These are phyloP conservation scores for Morpho achilles DNA, from an alignment of 2,888 invertebrate genomes.

Conservation along the genomic window DNA sequence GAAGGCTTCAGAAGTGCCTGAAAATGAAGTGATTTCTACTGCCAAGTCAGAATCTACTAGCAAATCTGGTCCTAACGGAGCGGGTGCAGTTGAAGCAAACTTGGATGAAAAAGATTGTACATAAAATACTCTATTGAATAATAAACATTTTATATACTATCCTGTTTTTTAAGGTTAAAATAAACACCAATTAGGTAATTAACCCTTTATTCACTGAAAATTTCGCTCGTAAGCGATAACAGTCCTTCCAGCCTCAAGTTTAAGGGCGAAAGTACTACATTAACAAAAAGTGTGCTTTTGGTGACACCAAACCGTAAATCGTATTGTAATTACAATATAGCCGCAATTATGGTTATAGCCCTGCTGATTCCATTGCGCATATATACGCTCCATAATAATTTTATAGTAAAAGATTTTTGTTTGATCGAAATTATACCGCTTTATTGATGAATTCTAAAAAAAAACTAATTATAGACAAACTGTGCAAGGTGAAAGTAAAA, in stretches of 20 bases:
- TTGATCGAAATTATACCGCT: background rate
- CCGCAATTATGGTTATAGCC: too few relatives aligned
- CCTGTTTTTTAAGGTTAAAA: constrained; percentile 3
- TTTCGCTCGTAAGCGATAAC: constrained; percentile 58
- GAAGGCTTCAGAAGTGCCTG: constrained; percentile 68
- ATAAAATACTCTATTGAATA: constrained; percentile 21
- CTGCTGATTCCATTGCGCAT: too few relatives aligned
- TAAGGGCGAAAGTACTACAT: constrained; percentile 35
- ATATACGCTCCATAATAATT: too few relatives aligned
- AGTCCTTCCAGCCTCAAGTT: constrained; percentile 41
- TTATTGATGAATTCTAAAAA: background rate
- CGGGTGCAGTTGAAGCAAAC: constrained; percentile 13
- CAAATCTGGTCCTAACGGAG: constrained; percentile 24
- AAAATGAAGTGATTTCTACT: constrained; percentile 26
- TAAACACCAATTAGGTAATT: constrained; percentile 38
- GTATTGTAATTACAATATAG: too few relatives aligned
- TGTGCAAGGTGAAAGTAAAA: too few relatives aligned
- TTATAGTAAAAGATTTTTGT: too few relatives aligned
- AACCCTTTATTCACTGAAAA: constrained; percentile 53
- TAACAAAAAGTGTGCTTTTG: constrained; percentile 31
- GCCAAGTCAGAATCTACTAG: constrained; percentile 26
- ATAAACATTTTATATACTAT: constrained; percentile 16
- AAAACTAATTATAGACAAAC: too few relatives aligned
- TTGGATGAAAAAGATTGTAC: constrained; percentile 15
- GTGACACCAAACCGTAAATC: constrained; percentile 1